These are phyloP conservation scores for Hypolimnas misippus DNA, from an alignment of 2,888 invertebrate genomes.

Conservation along the genomic window DNA sequence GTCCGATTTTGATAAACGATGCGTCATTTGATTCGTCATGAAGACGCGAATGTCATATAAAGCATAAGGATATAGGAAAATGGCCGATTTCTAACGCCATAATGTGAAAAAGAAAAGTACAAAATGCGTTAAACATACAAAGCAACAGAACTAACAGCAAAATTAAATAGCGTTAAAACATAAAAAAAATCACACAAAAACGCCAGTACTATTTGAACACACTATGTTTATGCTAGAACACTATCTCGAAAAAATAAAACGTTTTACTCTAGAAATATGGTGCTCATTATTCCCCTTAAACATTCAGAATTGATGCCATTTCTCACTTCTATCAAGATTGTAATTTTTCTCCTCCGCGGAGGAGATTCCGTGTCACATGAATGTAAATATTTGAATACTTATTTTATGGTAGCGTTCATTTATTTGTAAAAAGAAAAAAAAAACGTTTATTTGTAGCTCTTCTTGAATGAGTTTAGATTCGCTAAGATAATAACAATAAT, in stretches of 20 bases:
- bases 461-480: neutral
- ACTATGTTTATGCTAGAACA: conserved; percentile 14
- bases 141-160: neutral
- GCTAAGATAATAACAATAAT: too few relatives aligned
- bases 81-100: too few relatives aligned
- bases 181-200: neutral
- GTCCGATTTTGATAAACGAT: too few relatives aligned
- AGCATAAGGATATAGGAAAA: too few relatives aligned
- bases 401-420: neutral
- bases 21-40: too few relatives aligned
- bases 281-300: conserved; percentile 34
- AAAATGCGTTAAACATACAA: too few relatives aligned
- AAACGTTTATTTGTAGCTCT: too few relatives aligned
- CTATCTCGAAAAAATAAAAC: conserved; percentile 28
- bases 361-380: conserved; percentile 10
- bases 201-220: neutral
- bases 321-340: conserved; percentile 29
- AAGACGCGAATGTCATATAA: too few relatives aligned
- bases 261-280: conserved; percentile 30
- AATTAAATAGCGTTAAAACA: neutral
- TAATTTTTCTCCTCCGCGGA: conserved; percentile 17
- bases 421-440: neutral
- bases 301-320: conserved; percentile 34
- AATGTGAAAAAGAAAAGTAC: too few relatives aligned
- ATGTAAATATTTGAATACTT: neutral